Percentiles rank a stretch among this genome's conserved stretches.
Conservation (phyloP, 2,888 invertebrate genomes). For the Eupithecia exiguata region DNA sequence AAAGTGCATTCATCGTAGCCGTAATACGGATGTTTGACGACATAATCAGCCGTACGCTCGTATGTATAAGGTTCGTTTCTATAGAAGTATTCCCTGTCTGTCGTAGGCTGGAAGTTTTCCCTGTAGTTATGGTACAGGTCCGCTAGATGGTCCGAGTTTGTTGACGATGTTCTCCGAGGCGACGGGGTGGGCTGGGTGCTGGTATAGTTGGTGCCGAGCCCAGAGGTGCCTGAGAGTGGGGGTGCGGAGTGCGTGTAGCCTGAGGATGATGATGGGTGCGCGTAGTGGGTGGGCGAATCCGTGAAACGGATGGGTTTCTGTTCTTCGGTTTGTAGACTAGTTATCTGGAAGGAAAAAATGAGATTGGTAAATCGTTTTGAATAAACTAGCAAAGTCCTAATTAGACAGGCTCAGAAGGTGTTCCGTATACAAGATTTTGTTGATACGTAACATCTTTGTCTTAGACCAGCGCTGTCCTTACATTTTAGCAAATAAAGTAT, state of each 20-base stretch:
- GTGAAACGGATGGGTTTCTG: conserved; percentile 88
- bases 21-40: conserved; percentile 73
- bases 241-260: conserved; percentile 80
- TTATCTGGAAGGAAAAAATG: conserved; percentile 61
- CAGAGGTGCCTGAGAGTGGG: conserved; percentile 80
- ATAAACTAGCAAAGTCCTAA: background rate
- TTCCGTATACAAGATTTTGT: no score
- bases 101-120: conserved; percentile 75
- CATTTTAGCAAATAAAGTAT: background rate
- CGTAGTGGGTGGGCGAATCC: conserved; percentile 89
- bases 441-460: no score
- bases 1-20: conserved; percentile 75
- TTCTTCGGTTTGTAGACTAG: conserved; percentile 80
- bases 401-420: background rate
- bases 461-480: no score
- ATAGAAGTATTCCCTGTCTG: conserved; percentile 70
- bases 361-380: background rate
- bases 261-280: conserved; percentile 78
- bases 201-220: conserved; percentile 80
- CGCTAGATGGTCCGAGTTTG: conserved; percentile 85
- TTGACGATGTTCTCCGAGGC: conserved; percentile 88
- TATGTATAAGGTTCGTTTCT: conserved; percentile 67
- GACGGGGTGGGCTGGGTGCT: conserved; percentile 85
- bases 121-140: conserved; percentile 83
- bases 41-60: conserved; percentile 76